Conservation (phyloP, 2,113 vertebrate species). For the Platysternon megacephalum region DNA sequence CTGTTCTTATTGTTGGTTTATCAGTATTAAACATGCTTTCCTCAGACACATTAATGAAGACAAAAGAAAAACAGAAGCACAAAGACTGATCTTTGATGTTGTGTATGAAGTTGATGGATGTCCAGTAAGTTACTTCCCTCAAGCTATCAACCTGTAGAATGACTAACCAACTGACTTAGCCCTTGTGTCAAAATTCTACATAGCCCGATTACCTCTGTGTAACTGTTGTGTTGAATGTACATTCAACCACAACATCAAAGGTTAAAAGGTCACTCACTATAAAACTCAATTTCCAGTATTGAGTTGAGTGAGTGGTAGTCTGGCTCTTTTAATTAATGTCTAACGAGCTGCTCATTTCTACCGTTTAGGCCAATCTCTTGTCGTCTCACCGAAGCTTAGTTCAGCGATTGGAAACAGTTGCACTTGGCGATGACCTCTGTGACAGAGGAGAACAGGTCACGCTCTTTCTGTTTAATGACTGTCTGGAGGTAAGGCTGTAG, state of each 20-base stretch:
- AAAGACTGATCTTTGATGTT: constrained; percentile 98
- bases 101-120: constrained; percentile 99
- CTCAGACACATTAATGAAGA: constrained; percentile 97
- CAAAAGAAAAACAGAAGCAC: constrained; percentile 98
- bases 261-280: not conserved
- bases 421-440: constrained; percentile 93
- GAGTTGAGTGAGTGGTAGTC: constrained; percentile 33
- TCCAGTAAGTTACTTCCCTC: constrained; percentile 86
- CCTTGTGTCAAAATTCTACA: not conserved
- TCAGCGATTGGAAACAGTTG: constrained; percentile 91
- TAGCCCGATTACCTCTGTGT: not conserved
- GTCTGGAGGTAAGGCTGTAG: constrained; percentile 88
- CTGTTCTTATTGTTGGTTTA: not conserved
- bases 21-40: not conserved
- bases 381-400: constrained; percentile 96
- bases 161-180: not conserved
- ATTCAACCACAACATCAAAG: not conserved
- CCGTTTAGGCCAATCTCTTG: constrained; percentile 91
- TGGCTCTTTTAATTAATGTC: constrained; percentile 36
- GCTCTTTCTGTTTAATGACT: constrained; percentile 97
- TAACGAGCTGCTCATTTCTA: constrained; percentile 51
- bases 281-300: constrained; percentile 41
- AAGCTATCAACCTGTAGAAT: not conserved
- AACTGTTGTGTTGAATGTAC: not conserved
- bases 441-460: constrained; percentile 96